These are phyloP conservation scores for Oplegnathus fasciatus DNA, from an alignment of 2,113 vertebrate genomes.

Conservation along the genomic window DNA sequence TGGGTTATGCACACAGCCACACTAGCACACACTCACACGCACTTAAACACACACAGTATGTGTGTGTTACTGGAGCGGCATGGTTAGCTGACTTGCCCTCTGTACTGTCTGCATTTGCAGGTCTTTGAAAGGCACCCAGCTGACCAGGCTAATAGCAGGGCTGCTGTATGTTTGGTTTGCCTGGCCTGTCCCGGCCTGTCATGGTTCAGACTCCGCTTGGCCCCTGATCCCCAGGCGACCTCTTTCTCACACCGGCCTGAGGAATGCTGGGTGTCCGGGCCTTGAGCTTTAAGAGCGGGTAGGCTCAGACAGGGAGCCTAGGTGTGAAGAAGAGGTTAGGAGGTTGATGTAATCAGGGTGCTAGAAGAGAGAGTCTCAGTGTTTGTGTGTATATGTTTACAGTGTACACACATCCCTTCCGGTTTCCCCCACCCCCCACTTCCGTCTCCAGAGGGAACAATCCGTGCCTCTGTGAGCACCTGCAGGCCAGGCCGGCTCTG, in stretches of 20 bases:
- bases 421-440: conserved; percentile 15
- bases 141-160: neutral
- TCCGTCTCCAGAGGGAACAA: conserved; percentile 64
- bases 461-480: conserved; percentile 75
- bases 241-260: conserved; percentile 75
- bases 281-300: conserved; percentile 38
- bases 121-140: conserved; percentile 16
- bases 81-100: conserved; percentile 38
- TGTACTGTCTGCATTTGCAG: conserved; percentile 29
- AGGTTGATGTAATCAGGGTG: conserved; percentile 65
- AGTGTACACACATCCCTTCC: conserved; percentile 20
- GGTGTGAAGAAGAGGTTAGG: conserved; percentile 67
- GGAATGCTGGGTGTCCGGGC: conserved; percentile 71
- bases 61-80: conserved; percentile 19
- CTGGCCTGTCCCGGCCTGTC: conserved; percentile 18
- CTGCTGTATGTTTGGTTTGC: conserved; percentile 20
- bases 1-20: conserved; percentile 34
- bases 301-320: conserved; percentile 53
- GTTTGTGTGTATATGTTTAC: conserved; percentile 47
- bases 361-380: conserved; percentile 20
- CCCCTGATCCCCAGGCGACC: conserved; percentile 76
- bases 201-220: conserved; percentile 59
- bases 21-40: conserved; percentile 16
- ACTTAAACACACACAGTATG: conserved; percentile 30
- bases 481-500: conserved; percentile 49